A percentile compares a stretch with the other conserved stretches of the same genome.
Evolutionary conservation across 2,888 invertebrate species (phyloP).

Genomic region (Cancer borealis): DNA sequence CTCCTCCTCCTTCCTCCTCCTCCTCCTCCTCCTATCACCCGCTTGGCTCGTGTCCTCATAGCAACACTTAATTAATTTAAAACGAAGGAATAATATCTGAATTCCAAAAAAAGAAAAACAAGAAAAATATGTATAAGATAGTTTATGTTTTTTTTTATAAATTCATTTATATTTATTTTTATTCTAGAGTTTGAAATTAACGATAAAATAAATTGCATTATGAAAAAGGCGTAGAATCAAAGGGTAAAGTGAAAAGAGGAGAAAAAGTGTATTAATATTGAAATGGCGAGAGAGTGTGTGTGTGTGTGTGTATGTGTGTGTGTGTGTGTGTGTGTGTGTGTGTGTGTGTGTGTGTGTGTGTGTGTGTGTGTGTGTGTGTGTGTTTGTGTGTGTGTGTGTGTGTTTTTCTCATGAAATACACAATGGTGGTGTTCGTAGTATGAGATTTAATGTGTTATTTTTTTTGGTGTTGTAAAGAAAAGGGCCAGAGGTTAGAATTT

Average conservation of each 20-base stretch:
- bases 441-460: background rate
- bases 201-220: background rate
- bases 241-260: background rate
- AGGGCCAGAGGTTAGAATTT: background rate
- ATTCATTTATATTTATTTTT: background rate
- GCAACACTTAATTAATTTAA: background rate
- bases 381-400: background rate
- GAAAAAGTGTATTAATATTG: background rate
- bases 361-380: conserved; percentile 6
- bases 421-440: background rate
- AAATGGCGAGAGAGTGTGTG: background rate
- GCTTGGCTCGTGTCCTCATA: background rate
- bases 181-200: background rate
- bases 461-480: background rate
- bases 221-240: background rate
- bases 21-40: background rate
- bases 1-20: background rate
- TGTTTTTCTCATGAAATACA: background rate
- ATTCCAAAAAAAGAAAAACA: background rate
- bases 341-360: conserved; percentile 27
- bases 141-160: background rate
- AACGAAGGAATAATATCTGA: background rate
- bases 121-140: background rate
- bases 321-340: background rate
- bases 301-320: conserved; percentile 1